phyloP scores from a whole-genome alignment of 2,113 vertebrate species.

The Carettochelys insculpta region DNA sequence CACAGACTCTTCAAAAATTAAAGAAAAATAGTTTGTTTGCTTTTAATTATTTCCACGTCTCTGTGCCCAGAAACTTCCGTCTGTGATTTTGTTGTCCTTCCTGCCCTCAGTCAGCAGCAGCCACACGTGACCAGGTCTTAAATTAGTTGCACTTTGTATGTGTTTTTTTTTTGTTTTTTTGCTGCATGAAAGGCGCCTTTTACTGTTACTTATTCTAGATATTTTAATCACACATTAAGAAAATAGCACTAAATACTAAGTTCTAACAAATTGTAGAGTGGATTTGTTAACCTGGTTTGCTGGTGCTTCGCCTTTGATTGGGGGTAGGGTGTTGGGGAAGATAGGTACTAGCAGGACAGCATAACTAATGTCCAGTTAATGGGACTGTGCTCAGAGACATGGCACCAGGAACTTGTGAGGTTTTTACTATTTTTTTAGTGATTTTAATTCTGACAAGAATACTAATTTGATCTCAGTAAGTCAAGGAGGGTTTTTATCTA shows the following conservation, averaged over 20 bases:
- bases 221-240: slow-evolving; percentile 42
- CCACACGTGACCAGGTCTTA: slow-evolving; percentile 52
- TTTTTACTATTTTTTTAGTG: background rate
- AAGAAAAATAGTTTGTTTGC: slow-evolving; percentile 53
- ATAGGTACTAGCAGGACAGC: background rate
- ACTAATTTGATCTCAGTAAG: background rate
- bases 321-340: background rate
- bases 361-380: background rate
- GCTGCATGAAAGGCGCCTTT: slow-evolving; percentile 71
- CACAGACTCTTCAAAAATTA: slow-evolving; percentile 45
- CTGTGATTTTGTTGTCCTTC: slow-evolving; percentile 32
- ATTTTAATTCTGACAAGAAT: background rate
- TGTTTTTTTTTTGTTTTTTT: slow-evolving; percentile 54
- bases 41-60: slow-evolving; percentile 38
- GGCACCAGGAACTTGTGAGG: slow-evolving; percentile 6
- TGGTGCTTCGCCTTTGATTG: background rate
- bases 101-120: slow-evolving; percentile 67
- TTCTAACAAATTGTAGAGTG: background rate
- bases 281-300: slow-evolving; percentile 19
- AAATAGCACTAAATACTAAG: background rate
- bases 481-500: background rate
- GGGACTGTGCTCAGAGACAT: background rate
- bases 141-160: slow-evolving; percentile 77
- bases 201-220: slow-evolving; percentile 41
- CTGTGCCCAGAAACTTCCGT: slow-evolving; percentile 35